A percentile compares a stretch with the other conserved stretches of the same genome.
phyloP scores from a whole-genome alignment of 2,797 vertebrate species.

The Nasua narica region DNA sequence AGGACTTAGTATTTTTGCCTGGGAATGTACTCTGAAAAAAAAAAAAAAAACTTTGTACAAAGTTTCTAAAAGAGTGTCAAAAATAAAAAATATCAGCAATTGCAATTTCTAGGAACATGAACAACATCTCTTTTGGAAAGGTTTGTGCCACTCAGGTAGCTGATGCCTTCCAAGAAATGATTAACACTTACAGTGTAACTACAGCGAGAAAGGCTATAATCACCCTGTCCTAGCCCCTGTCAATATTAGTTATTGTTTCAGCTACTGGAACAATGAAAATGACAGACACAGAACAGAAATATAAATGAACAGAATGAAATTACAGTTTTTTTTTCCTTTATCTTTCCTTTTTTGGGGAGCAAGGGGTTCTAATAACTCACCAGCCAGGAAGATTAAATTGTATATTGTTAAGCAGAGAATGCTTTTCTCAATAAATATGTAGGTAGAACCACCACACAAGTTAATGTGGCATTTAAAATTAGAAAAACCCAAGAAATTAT shows the following conservation, averaged over 20 bases:
- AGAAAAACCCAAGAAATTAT: conserved; percentile 42
- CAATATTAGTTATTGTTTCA: conserved; percentile 39
- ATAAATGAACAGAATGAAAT: conserved; percentile 25
- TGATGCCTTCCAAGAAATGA: conserved; percentile 49
- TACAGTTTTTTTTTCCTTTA: not conserved
- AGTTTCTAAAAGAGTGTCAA: conserved; percentile 34
- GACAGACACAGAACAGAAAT: conserved; percentile 12
- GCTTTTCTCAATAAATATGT: conserved; percentile 8
- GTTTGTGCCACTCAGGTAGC: not conserved
- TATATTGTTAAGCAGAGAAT: not conserved
- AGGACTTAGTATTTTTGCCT: not conserved
- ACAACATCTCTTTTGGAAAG: not conserved
- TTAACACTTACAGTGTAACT: not conserved
- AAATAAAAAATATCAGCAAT: conserved; percentile 10
- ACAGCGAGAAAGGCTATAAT: conserved; percentile 42
- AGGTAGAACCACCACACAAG: not conserved
- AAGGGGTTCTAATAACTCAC: not conserved
- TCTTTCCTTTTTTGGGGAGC: not conserved
- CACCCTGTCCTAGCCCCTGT: conserved; percentile 23
- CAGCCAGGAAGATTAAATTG: not conserved
- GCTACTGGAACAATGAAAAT: not conserved
- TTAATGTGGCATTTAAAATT: conserved; percentile 38
- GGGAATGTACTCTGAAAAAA: not conserved
- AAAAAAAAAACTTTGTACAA: not conserved
- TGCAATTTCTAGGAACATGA: conserved; percentile 40